Conservation (phyloP, 1,140 invertebrate species). For the Melipona quadrifasciata region DNA sequence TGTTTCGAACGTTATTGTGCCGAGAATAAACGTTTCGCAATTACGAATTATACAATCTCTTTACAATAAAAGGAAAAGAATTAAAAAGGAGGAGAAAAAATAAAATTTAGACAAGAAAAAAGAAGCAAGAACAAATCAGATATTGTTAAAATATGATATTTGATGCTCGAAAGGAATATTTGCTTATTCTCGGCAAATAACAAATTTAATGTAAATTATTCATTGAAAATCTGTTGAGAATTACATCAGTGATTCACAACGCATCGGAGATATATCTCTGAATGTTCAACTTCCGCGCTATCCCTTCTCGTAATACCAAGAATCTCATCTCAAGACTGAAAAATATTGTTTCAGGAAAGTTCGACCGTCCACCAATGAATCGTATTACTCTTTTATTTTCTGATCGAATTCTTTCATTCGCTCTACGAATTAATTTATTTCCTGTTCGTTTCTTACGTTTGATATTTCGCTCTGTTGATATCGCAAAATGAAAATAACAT, state of each 20-base stretch:
- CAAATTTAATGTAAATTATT: not conserved
- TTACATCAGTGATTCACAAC: conserved; percentile 1
- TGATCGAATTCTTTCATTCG: not conserved
- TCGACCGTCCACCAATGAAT: not conserved
- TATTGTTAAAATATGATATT: not conserved
- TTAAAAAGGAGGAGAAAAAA: no score
- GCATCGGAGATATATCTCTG: not conserved
- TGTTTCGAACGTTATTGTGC: not conserved
- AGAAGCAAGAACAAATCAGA: not conserved
- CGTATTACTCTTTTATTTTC: not conserved
- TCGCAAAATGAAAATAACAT: not conserved
- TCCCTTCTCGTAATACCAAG: not conserved
- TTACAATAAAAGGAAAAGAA: not conserved
- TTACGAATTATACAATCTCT: no score
- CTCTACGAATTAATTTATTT: not conserved
- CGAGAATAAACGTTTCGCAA: not conserved
- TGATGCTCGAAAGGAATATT: not conserved
- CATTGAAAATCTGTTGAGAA: not conserved
- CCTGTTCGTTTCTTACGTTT: not conserved
- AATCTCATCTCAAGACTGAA: not conserved
- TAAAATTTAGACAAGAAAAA: not conserved
- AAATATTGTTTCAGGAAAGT: not conserved
- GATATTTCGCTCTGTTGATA: not conserved
- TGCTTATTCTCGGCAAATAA: not conserved
- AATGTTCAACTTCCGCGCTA: not conserved